Conservation (phyloP, 2,113 vertebrate genomes). For the Apteryx owenii region DNA sequence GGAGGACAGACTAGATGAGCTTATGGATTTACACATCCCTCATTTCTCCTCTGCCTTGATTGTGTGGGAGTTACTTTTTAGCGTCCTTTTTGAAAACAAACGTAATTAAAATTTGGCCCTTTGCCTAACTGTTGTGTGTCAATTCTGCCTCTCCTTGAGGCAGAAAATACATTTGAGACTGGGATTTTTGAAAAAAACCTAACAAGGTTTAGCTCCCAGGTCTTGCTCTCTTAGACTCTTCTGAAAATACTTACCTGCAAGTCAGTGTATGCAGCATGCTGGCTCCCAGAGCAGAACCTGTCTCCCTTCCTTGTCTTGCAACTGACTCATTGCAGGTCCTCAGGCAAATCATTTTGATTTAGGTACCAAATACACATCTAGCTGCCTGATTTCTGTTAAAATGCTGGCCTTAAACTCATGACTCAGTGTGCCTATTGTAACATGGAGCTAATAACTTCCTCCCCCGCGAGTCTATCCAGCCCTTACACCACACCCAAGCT, state of each 20-base stretch:
- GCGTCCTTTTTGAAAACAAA: background rate
- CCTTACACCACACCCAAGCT: constrained; percentile 3
- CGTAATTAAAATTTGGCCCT: background rate
- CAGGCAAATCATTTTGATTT: constrained; percentile 46
- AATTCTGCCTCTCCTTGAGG: background rate
- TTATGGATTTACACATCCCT: constrained; percentile 14
- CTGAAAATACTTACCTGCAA: background rate
- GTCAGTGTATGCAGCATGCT: background rate
- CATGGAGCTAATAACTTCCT: constrained; percentile 30
- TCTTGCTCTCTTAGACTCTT: background rate
- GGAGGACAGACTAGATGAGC: background rate
- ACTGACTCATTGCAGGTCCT: constrained; percentile 48
- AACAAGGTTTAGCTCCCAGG: background rate
- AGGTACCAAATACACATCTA: constrained; percentile 41
- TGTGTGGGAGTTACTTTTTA: background rate
- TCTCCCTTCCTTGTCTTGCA: background rate
- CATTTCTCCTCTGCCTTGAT: background rate
- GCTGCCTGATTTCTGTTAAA: constrained; percentile 50
- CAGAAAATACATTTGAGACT: background rate
- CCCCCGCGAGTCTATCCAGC: constrained; percentile 23
- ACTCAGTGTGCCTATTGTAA: constrained; percentile 50
- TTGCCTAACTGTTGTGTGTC: background rate
- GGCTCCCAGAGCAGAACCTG: background rate
- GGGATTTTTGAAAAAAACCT: background rate
- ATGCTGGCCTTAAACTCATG: constrained; percentile 16